These are phyloP conservation scores for Channa maculata DNA, from an alignment of 2,113 vertebrate species.

Conservation along the genomic window DNA sequence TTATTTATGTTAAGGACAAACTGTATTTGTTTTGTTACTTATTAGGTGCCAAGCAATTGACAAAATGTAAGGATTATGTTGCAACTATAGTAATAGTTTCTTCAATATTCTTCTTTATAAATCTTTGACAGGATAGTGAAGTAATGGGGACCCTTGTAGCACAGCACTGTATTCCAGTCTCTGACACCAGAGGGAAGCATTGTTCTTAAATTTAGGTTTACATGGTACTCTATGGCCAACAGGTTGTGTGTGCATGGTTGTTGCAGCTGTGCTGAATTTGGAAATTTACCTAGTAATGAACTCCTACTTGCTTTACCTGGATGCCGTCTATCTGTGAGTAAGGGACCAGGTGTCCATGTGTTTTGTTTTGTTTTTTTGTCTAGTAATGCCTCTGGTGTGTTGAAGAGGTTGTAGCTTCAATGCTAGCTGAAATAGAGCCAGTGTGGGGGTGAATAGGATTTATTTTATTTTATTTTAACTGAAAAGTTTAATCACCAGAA, in stretches of 20 bases:
- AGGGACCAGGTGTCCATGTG: no score
- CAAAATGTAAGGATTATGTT: neutral
- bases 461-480: no score
- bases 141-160: neutral
- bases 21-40: neutral
- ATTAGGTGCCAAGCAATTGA: neutral
- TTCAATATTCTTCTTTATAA: neutral
- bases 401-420: neutral
- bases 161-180: slow-evolving; percentile 31
- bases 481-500: no score
- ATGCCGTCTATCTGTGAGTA: slow-evolving; percentile 7
- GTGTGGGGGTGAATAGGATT: neutral
- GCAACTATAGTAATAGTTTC: neutral
- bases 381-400: slow-evolving; percentile 2
- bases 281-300: slow-evolving; percentile 38
- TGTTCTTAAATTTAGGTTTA: neutral
- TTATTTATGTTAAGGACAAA: no score
- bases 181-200: slow-evolving; percentile 73
- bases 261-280: slow-evolving; percentile 17
- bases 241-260: slow-evolving; percentile 29
- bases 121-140: neutral
- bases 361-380: neutral
- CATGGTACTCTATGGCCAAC: neutral
- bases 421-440: neutral
- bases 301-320: slow-evolving; percentile 37